Conservation (phyloP, 35 echinoderm and acorn worm genomes). For the Anneissia japonica region DNA sequence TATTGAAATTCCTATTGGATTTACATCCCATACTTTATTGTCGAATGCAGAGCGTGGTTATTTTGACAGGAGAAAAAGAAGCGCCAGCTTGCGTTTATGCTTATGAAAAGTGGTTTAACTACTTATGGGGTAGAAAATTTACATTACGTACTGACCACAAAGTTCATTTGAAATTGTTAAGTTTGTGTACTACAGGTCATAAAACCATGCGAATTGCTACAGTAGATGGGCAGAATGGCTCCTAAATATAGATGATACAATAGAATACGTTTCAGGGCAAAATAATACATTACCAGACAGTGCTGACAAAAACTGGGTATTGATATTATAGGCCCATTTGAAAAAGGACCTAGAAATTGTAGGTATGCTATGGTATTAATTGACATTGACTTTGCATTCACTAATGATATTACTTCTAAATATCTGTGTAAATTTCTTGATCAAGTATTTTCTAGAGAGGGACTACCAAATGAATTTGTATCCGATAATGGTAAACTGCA, state of each 20-base stretch:
- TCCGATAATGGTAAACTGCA: slow-evolving; percentile 25
- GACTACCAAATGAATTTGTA: slow-evolving; percentile 35
- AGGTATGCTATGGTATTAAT: slow-evolving; percentile 46
- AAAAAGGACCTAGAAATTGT: slow-evolving; percentile 22
- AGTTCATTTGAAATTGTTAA: slow-evolving; percentile 35
- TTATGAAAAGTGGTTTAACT: slow-evolving; percentile 56
- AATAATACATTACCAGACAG: slow-evolving; percentile 6
- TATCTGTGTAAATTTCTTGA: slow-evolving; percentile 20
- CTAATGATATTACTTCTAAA: slow-evolving; percentile 11
- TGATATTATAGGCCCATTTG: slow-evolving; percentile 48
- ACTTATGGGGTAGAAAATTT: slow-evolving; percentile 57
- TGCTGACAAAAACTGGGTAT: slow-evolving; percentile 50
- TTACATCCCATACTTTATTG: slow-evolving; percentile 47
- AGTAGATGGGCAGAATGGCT: too few species aligned
- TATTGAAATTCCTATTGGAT: slow-evolving; percentile 36
- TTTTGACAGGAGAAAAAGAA: slow-evolving; percentile 34
- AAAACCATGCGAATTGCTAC: slow-evolving; percentile 53
- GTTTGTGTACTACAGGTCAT: slow-evolving; percentile 19
- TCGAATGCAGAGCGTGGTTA: slow-evolving; percentile 27
- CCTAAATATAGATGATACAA: too few species aligned
- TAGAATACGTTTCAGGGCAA: too few species aligned
- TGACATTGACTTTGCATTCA: slow-evolving; percentile 54
- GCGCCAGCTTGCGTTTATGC: slow-evolving; percentile 52
- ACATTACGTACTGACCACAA: slow-evolving; percentile 63
- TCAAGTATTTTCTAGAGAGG: slow-evolving; percentile 41